phyloP scores from a whole-genome alignment of 2,888 invertebrate species.

The Drosophila pseudotakahashii region DNA sequence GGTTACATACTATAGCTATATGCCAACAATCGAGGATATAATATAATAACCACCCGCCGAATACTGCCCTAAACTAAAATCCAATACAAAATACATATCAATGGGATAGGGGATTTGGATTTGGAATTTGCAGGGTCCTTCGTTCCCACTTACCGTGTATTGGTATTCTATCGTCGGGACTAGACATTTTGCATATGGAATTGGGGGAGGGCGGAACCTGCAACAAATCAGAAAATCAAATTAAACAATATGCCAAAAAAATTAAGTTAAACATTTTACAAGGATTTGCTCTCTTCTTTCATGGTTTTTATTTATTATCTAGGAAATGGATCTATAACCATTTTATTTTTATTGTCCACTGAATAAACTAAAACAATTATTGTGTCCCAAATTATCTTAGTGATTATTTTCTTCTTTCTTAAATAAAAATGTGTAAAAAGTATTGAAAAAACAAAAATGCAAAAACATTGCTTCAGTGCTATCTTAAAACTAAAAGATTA shows the following conservation, averaged over 20 bases:
- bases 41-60: constrained; percentile 29
- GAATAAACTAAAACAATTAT: too few species aligned
- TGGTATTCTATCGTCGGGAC: constrained; percentile 82
- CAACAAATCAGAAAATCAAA: constrained; percentile 48
- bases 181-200: constrained; percentile 79
- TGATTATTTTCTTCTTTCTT: too few species aligned
- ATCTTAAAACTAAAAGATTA: constrained; percentile 1
- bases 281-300: constrained; percentile 4
- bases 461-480: not conserved
- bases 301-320: not conserved
- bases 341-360: too few species aligned
- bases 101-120: constrained; percentile 2
- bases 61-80: constrained; percentile 24
- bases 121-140: constrained; percentile 21
- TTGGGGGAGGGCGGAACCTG: constrained; percentile 44
- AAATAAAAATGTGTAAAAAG: too few species aligned
- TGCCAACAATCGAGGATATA: constrained; percentile 21
- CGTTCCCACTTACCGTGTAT: constrained; percentile 76
- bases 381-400: too few species aligned
- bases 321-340: not conserved
- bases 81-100: constrained; percentile 7
- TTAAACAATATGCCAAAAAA: constrained; percentile 42
- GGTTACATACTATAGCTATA: constrained; percentile 5
- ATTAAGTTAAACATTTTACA: constrained; percentile 16
- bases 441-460: too few species aligned